Percentiles rank a stretch among this genome's conserved stretches.
Conservation (phyloP, 2,888 invertebrate genomes). For the Oscheius sp. region DNA sequence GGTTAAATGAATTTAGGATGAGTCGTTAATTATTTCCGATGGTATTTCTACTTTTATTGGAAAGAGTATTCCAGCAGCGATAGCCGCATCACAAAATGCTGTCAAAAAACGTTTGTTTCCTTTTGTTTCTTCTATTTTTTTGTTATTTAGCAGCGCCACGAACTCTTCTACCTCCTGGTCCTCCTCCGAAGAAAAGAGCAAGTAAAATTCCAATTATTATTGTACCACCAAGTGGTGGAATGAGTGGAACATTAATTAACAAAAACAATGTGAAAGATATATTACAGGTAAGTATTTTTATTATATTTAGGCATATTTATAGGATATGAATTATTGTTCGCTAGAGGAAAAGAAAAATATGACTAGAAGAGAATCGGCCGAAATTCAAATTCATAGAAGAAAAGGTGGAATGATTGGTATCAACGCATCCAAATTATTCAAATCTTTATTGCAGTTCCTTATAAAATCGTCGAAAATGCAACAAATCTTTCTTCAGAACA, state of each 20-base stretch:
- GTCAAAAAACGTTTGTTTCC: background rate
- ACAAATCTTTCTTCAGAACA: constrained; percentile 88
- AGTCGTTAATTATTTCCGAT: no score
- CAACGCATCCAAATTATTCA: background rate
- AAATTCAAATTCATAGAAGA: constrained; percentile 81
- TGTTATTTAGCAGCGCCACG: background rate
- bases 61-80: no score
- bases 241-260: constrained; percentile 42
- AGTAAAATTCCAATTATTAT: constrained; percentile 96
- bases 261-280: constrained; percentile 94
- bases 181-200: constrained; percentile 76
- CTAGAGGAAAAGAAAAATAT: constrained; percentile 89
- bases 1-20: background rate
- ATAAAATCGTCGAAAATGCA: constrained; percentile 95
- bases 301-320: background rate
- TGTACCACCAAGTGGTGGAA: constrained; percentile 80
- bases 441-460: constrained; percentile 82
- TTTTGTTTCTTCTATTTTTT: background rate
- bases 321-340: constrained; percentile 77
- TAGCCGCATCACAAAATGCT: background rate
- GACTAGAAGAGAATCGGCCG: constrained; percentile 89
- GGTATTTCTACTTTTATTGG: no score
- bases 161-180: background rate
- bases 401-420: constrained; percentile 29
- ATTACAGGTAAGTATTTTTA: constrained; percentile 82